Base-by-base conservation (phyloP, 2,113 vertebrate species). In the Stegastes partitus region DNA sequence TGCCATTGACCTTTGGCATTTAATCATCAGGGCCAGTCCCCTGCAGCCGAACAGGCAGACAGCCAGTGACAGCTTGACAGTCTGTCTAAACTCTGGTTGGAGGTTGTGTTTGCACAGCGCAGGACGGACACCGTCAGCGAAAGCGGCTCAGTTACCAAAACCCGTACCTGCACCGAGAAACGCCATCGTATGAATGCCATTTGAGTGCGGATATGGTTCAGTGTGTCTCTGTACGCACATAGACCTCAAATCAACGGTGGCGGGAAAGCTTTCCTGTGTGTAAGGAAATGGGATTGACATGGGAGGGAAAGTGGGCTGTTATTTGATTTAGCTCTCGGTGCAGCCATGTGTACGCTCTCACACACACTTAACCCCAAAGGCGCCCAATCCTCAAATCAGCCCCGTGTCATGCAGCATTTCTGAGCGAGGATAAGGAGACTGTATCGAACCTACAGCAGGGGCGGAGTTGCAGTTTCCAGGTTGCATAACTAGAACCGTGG, bases 1-100 rank as follows among this genome's bases (percentile, higher is more conserved):
- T 49, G 62, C 69, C 63, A 73, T 79, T 89, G 85, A 90, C 87
- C 79, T 87, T 87, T 91, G 79, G 50, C 87, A 42, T 86, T 79
- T 85, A 82, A 51, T 91, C 87, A 84, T 54, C 5, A 61, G 61
- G 61, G 65, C 82, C 15, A 8, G 73, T 80, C 68, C 68, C 88
- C 87, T 81, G 62, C 83, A 85, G 82, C 63, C 57, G 81, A 87
- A 77, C 77, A 82, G 74, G 77, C 77, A 65, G 72, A 64, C 80
- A 70, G 73, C 67, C 85, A 87, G 77, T 90, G 90, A 92, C 93
- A 90, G 86, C 70, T 91, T 93, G 93, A 91, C 92, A 90, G 89
- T 83, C 84, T 68, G 85, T 94, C 85, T 92, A 92, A 92, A 92
- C 90, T 87, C 64, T 84, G 64, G 68, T n/a, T 69, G 79, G 77